Percentiles rank a stretch among this genome's conserved stretches.
Evolutionary conservation across 1,140 invertebrate genomes (phyloP).

Genomic region (Procambarus virginalis): DNA sequence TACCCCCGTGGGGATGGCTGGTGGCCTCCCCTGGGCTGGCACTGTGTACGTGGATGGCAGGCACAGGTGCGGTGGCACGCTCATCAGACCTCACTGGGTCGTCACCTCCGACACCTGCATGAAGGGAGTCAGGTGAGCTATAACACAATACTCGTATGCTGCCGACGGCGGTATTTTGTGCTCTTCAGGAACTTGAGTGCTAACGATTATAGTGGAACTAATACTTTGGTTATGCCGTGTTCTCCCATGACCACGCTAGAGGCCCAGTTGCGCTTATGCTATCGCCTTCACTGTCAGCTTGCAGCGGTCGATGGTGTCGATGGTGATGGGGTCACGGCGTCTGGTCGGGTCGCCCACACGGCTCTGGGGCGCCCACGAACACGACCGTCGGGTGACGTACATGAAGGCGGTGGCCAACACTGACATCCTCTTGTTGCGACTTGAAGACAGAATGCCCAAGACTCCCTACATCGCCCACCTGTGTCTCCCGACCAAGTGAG

Average conservation of each 20-base stretch:
- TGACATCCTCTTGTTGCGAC: slow-evolving; percentile 29
- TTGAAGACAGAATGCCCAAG: slow-evolving; percentile 36
- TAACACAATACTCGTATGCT: too few species aligned
- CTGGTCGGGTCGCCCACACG: slow-evolving; percentile 9
- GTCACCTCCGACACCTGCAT: slow-evolving; percentile 44
- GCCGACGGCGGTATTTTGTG: too few species aligned
- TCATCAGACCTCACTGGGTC: slow-evolving; percentile 34
- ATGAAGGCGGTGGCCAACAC: not conserved
- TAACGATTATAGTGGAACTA: too few species aligned
- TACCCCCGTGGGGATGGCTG: slow-evolving; percentile 34
- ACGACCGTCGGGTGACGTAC: slow-evolving; percentile 24
- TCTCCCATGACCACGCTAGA: too few species aligned
- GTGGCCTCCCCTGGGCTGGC: slow-evolving; percentile 43
- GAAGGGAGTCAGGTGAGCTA: not conserved
- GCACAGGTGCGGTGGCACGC: slow-evolving; percentile 34
- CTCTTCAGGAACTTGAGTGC: too few species aligned
- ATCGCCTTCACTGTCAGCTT: not conserved
- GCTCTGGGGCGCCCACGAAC: slow-evolving; percentile 35
- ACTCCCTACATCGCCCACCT: slow-evolving; percentile 33
- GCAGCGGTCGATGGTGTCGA: not conserved
- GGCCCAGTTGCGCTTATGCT: too few species aligned
- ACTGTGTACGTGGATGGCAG: slow-evolving; percentile 37
- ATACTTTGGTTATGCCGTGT: too few species aligned
- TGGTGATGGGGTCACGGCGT: slow-evolving; percentile 51
- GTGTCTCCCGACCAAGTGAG: slow-evolving; percentile 28